These are phyloP conservation scores for Drosophila miranda DNA, from an alignment of 1,140 invertebrate genomes.

Conservation along the genomic window DNA sequence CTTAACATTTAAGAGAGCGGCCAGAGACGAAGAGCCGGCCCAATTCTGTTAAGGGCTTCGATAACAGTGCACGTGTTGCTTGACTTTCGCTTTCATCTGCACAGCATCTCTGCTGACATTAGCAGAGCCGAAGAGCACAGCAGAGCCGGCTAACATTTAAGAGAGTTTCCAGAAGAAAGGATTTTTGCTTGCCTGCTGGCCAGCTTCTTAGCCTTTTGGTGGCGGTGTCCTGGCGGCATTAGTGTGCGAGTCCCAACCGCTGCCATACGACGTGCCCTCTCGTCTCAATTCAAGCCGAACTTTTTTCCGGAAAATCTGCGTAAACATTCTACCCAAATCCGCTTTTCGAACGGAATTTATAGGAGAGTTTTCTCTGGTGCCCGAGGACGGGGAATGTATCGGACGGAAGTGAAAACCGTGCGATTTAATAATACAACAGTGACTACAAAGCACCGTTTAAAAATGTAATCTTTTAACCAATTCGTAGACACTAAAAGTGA, in stretches of 20 bases:
- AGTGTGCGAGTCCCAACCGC: conserved; percentile 22
- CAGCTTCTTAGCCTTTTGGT: neutral
- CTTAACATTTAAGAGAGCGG: conserved; percentile 32
- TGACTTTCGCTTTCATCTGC: conserved; percentile 48
- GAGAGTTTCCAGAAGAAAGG: too few relatives aligned
- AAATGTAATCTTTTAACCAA: too few relatives aligned
- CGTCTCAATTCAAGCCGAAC: too few relatives aligned
- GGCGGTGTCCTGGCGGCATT: conserved; percentile 11
- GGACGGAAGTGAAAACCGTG: too few relatives aligned
- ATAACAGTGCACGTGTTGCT: conserved; percentile 57
- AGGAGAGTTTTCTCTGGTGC: too few relatives aligned
- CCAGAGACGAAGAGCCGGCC: conserved; percentile 1
- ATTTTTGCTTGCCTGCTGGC: conserved; percentile 1
- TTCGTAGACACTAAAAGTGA: too few relatives aligned
- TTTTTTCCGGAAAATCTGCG: conserved; percentile 1
- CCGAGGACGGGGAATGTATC: too few relatives aligned
- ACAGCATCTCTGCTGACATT: conserved; percentile 43
- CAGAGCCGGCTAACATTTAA: too few relatives aligned
- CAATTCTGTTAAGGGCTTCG: neutral
- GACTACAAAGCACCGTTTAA: too few relatives aligned
- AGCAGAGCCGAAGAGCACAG: too few relatives aligned
- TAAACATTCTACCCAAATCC: neutral
- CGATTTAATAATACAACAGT: too few relatives aligned
- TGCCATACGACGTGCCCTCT: conserved; percentile 25
- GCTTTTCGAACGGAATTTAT: too few relatives aligned